Conservation (phyloP, 1,140 invertebrate genomes). For the Eumeta japonica region DNA sequence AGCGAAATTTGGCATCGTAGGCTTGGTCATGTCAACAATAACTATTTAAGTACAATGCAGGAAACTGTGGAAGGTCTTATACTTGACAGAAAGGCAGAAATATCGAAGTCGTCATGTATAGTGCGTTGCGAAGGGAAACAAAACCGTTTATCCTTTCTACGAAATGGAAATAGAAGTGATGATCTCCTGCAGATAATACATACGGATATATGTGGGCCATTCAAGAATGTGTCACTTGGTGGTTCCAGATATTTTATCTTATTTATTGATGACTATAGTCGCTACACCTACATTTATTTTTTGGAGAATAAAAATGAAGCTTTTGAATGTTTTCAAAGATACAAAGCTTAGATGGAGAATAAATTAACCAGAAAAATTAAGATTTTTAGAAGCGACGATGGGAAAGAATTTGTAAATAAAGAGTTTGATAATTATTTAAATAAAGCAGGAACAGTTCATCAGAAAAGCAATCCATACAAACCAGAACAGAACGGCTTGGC, state of each 20-base stretch:
- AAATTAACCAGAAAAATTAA: constrained; percentile 26
- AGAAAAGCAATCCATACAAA: constrained; percentile 33
- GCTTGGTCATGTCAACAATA: constrained; percentile 23
- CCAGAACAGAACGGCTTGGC: constrained; percentile 48
- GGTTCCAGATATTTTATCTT: no score
- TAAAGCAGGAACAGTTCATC: constrained; percentile 25
- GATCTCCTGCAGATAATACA: constrained; percentile 26
- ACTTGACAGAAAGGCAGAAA: constrained; percentile 13
- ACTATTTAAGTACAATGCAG: constrained; percentile 11
- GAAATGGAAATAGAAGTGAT: constrained; percentile 8
- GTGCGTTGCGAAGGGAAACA: constrained; percentile 18
- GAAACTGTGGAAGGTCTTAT: constrained; percentile 13
- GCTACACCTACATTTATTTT: constrained; percentile 17
- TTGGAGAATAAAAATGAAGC: no score
- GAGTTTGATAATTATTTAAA: constrained; percentile 16
- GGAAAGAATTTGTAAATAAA: constrained; percentile 26
- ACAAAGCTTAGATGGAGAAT: constrained; percentile 25
- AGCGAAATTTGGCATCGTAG: constrained; percentile 15
- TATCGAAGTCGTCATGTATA: constrained; percentile 12
- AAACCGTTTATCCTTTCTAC: constrained; percentile 16
- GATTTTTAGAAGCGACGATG: constrained; percentile 27
- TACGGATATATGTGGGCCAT: constrained; percentile 39
- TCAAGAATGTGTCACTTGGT: constrained; percentile 25
- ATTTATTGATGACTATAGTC: constrained; percentile 29
- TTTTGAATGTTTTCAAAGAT: constrained; percentile 23